Percentiles rank a stretch among this genome's conserved stretches.
Evolutionary conservation across 2,113 vertebrate species (phyloP).

Genomic region (Podocnemis expansa): DNA sequence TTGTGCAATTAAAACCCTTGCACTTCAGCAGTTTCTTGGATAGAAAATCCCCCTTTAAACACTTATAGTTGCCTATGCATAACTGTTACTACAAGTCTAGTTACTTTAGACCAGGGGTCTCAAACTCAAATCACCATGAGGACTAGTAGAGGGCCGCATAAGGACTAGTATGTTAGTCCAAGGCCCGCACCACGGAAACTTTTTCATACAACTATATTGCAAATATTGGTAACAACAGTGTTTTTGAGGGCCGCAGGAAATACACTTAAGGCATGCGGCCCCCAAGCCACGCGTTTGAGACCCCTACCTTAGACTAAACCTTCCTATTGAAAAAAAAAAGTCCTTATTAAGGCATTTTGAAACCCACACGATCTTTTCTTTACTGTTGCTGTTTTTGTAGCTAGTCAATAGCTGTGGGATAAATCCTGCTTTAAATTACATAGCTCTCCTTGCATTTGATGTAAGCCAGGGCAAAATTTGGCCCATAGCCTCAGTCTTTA

Average conservation of each 20-base stretch:
- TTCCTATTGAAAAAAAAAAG: conserved; percentile 41
- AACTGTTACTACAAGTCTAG: conserved; percentile 53
- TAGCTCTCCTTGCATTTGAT: conserved; percentile 55
- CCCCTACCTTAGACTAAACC: conserved; percentile 30
- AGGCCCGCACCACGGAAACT: no score
- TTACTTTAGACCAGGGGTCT: no score
- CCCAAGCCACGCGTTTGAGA: no score
- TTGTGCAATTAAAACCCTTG: background rate
- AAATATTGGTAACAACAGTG: no score
- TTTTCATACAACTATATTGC: no score
- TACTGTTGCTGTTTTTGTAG: conserved; percentile 40
- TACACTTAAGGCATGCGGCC: no score
- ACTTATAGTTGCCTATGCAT: conserved; percentile 55
- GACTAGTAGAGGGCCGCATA: no score
- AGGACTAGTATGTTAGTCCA: no score
- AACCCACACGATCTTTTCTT: conserved; percentile 5
- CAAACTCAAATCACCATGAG: no score
- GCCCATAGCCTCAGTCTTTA: conserved; percentile 30
- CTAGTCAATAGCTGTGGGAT: background rate
- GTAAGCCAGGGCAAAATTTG: conserved; percentile 57
- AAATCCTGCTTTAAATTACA: conserved; percentile 39
- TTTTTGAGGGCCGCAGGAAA: no score
- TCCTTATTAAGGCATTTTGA: conserved; percentile 75
- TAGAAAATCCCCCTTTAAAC: conserved; percentile 63
- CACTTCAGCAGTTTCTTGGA: conserved; percentile 9